phyloP scores from a whole-genome alignment of 2,888 invertebrate genomes.

The Macaria notata region DNA sequence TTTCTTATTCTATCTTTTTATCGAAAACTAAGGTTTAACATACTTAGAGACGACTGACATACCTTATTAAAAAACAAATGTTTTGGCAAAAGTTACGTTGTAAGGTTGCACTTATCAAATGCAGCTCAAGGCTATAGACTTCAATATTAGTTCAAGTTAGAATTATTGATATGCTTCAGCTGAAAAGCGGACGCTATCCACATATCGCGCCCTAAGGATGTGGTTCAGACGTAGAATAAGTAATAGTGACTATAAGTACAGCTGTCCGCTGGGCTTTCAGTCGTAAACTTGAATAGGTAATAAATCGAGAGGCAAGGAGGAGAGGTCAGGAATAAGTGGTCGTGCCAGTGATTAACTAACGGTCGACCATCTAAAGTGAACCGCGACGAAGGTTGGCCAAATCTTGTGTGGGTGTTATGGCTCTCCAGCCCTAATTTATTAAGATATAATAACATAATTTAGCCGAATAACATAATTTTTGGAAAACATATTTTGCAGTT shows the following conservation, averaged over 20 bases:
- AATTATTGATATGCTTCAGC: too few species aligned
- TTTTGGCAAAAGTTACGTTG: too few species aligned
- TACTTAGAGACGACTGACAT: too few species aligned
- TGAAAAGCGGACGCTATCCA: neutral
- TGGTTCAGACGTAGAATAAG: slow-evolving; percentile 1
- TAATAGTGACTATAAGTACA: neutral
- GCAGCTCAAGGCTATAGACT: too few species aligned
- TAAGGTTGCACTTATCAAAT: too few species aligned
- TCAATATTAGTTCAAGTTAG: too few species aligned
- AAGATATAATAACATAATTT: neutral
- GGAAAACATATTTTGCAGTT: too few species aligned
- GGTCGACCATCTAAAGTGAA: slow-evolving; percentile 10
- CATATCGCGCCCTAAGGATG: slow-evolving; percentile 6
- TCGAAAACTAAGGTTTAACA: too few species aligned
- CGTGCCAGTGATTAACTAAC: slow-evolving; percentile 17
- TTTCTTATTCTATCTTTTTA: too few species aligned
- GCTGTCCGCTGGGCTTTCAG: slow-evolving; percentile 39
- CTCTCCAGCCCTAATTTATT: slow-evolving; percentile 17
- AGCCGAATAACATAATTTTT: too few species aligned
- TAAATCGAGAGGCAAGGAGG: slow-evolving; percentile 44
- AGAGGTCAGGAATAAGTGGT: slow-evolving; percentile 24
- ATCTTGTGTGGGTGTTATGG: slow-evolving; percentile 18
- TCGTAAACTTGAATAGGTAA: slow-evolving; percentile 51
- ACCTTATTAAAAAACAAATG: too few species aligned
- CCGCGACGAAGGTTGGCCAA: slow-evolving; percentile 14